phyloP scores from a whole-genome alignment of 2,888 invertebrate species.

The Polyommatus iphigenia region DNA sequence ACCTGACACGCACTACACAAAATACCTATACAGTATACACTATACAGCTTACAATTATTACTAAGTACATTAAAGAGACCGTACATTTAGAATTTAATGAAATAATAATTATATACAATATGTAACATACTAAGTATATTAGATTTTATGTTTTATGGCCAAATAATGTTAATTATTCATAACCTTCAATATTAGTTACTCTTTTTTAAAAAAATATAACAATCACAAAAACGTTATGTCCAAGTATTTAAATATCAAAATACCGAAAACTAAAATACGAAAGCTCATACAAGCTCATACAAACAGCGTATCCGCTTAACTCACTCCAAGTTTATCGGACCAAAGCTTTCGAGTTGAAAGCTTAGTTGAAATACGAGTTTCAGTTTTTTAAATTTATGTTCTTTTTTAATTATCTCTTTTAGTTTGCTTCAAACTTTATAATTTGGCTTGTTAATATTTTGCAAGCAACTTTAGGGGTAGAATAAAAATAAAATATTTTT shows the following conservation, averaged over 20 bases:
- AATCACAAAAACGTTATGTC: not conserved
- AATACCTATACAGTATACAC: no score
- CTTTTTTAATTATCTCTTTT: constrained; percentile 21
- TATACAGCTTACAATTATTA: no score
- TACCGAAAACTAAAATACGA: constrained; percentile 5
- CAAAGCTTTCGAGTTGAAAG: constrained; percentile 14
- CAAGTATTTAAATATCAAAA: not conserved
- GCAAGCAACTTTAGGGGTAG: not conserved
- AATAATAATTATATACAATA: no score
- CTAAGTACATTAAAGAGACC: no score
- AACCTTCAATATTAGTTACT: no score
- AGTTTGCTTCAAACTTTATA: not conserved
- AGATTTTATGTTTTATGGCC: no score
- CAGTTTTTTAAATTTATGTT: not conserved
- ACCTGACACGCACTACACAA: no score
- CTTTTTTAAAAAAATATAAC: no score
- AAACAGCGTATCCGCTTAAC: constrained; percentile 18
- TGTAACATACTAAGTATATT: no score
- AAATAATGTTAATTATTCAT: no score
- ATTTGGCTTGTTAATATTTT: not conserved
- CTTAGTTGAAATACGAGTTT: constrained; percentile 17
- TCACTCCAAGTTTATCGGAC: constrained; percentile 21
- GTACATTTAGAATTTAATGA: no score
- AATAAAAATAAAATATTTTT: not conserved
- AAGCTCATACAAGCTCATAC: constrained; percentile 11